These are phyloP conservation scores for Pycnomerus fuliginosus DNA, from an alignment of 2,888 invertebrate genomes.

Conservation along the genomic window DNA sequence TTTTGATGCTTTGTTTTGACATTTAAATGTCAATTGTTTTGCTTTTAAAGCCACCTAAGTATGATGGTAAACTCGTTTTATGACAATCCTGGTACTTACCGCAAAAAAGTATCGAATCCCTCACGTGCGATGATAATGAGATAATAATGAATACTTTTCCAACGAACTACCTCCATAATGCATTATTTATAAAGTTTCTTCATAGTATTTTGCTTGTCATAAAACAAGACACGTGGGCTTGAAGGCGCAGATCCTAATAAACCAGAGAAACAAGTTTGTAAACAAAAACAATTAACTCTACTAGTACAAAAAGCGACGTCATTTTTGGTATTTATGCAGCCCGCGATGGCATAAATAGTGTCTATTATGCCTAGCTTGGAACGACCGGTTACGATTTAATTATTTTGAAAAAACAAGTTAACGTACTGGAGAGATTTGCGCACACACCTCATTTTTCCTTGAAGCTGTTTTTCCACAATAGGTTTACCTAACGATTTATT, in stretches of 20 bases:
- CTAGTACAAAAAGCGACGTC: neutral
- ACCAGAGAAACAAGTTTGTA: conserved; percentile 19
- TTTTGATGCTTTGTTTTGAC: too few relatives aligned
- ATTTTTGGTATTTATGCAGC: conserved; percentile 18
- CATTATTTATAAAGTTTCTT: conserved; percentile 15
- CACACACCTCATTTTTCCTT: conserved; percentile 1
- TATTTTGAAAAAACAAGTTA: conserved; percentile 17
- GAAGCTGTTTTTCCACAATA: conserved; percentile 4
- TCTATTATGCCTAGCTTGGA: too few relatives aligned
- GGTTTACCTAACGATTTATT: conserved; percentile 5
- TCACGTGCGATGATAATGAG: too few relatives aligned
- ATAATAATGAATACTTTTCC: too few relatives aligned
- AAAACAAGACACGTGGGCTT: conserved; percentile 19
- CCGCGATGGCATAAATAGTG: too few relatives aligned
- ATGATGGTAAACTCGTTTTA: too few relatives aligned
- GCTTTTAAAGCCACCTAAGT: too few relatives aligned
- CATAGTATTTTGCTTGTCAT: conserved; percentile 7
- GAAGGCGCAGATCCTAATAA: conserved; percentile 8
- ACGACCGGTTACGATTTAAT: conserved; percentile 17
- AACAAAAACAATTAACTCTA: conserved; percentile 21
- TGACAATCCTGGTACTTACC: too few relatives aligned
- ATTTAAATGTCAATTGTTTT: too few relatives aligned
- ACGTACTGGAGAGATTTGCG: too few relatives aligned
- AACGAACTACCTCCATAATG: conserved; percentile 19
- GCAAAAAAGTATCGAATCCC: too few relatives aligned